These are phyloP conservation scores for Meta bourneti DNA, from an alignment of 2,888 invertebrate genomes.

Conservation along the genomic window DNA sequence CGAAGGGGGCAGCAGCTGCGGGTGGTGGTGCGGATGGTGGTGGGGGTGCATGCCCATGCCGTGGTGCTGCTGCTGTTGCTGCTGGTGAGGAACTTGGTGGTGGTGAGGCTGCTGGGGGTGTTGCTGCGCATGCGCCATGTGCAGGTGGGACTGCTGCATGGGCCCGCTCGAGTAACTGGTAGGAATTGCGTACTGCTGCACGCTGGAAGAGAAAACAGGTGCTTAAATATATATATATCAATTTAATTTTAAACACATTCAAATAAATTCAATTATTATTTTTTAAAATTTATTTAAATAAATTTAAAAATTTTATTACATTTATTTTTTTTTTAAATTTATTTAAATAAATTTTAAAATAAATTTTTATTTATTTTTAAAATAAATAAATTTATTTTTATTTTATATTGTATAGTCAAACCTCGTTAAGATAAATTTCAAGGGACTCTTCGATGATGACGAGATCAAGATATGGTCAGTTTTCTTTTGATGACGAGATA, in stretches of 20 bases:
- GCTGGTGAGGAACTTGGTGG: slow-evolving; percentile 30
- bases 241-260: background rate
- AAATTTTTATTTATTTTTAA: too few relatives aligned
- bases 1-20: slow-evolving; percentile 52
- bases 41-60: slow-evolving; percentile 26
- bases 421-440: too few relatives aligned
- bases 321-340: too few relatives aligned
- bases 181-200: slow-evolving; percentile 70
- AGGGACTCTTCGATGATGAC: too few relatives aligned
- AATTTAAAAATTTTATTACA: too few relatives aligned
- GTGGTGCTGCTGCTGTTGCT: slow-evolving; percentile 38
- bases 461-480: too few relatives aligned
- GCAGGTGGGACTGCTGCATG: slow-evolving; percentile 56
- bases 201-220: slow-evolving; percentile 12
- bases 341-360: too few relatives aligned
- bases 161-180: slow-evolving; percentile 60
- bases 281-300: too few relatives aligned
- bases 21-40: slow-evolving; percentile 52
- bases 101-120: slow-evolving; percentile 43
- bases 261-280: background rate
- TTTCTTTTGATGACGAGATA: too few relatives aligned
- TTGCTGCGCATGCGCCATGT: slow-evolving; percentile 39
- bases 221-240: background rate
- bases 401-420: too few relatives aligned
- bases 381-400: too few relatives aligned